Percentiles rank a stretch among this genome's conserved stretches.
Evolutionary conservation across 2,797 vertebrate genomes (phyloP).

Genomic region (Synanceia verrucosa): DNA sequence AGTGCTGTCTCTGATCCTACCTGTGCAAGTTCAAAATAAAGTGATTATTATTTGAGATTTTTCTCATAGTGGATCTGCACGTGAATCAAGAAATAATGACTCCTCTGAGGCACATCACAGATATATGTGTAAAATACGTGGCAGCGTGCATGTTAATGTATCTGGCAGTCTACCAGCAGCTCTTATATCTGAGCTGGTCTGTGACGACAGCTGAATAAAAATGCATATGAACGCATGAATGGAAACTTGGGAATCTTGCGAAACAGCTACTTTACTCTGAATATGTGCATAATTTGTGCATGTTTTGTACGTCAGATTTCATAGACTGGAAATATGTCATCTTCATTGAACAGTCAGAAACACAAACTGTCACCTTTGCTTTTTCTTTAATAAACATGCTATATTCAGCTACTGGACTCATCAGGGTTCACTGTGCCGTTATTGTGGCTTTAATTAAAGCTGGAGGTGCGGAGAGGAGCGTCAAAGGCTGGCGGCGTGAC

Average conservation of each 20-base stretch:
- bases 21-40: neutral
- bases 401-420: neutral
- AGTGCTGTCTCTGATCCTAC: neutral
- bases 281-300: neutral
- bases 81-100: neutral
- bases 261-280: neutral
- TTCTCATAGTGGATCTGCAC: neutral
- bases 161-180: constrained; percentile 23
- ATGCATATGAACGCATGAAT: constrained; percentile 18
- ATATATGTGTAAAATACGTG: neutral
- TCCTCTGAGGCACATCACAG: neutral
- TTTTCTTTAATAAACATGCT: no score
- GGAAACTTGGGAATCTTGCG: constrained; percentile 19
- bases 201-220: constrained; percentile 23
- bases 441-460: neutral
- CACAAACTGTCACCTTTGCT: no score
- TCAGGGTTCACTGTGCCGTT: neutral
- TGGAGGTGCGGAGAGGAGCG: neutral
- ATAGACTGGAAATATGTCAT: neutral
- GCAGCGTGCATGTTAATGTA: neutral
- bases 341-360: neutral
- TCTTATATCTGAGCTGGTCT: constrained; percentile 15
- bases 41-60: neutral
- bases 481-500: constrained; percentile 14
- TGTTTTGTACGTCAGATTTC: neutral